Evolutionary conservation across 1,140 invertebrate species (phyloP).

Genomic region (Patella vulgata): DNA sequence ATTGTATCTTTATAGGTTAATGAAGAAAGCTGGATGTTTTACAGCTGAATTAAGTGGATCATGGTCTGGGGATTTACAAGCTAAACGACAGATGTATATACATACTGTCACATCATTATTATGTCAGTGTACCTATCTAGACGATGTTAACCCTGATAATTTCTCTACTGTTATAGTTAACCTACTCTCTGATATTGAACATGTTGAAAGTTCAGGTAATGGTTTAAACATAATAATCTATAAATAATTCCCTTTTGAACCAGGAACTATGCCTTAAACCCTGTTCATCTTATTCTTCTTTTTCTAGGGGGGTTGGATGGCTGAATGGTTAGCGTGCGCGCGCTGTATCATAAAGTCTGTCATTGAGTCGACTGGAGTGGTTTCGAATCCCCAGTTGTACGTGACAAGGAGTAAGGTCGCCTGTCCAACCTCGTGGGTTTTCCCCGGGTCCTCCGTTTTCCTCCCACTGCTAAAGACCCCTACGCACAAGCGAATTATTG

Average conservation of each 20-base stretch:
- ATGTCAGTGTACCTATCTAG: constrained; percentile 70
- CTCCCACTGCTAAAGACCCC: no score
- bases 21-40: constrained; percentile 74
- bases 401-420: no score
- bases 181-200: constrained; percentile 74
- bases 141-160: constrained; percentile 68
- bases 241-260: background rate
- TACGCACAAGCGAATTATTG: no score
- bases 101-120: constrained; percentile 73
- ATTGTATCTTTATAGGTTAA: constrained; percentile 65
- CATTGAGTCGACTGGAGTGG: no score
- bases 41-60: constrained; percentile 61
- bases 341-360: no score
- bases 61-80: constrained; percentile 68
- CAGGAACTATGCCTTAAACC: constrained; percentile 3
- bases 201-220: constrained; percentile 71
- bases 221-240: background rate
- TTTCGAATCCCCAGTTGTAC: no score
- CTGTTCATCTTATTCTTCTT: constrained; percentile 1
- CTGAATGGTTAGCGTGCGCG: no score
- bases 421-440: no score
- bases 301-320: no score
- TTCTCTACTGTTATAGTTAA: constrained; percentile 70
- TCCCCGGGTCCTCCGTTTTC: no score
- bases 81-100: constrained; percentile 73